Conservation (phyloP, 1,140 invertebrate species). For the Whitmania pigra region DNA sequence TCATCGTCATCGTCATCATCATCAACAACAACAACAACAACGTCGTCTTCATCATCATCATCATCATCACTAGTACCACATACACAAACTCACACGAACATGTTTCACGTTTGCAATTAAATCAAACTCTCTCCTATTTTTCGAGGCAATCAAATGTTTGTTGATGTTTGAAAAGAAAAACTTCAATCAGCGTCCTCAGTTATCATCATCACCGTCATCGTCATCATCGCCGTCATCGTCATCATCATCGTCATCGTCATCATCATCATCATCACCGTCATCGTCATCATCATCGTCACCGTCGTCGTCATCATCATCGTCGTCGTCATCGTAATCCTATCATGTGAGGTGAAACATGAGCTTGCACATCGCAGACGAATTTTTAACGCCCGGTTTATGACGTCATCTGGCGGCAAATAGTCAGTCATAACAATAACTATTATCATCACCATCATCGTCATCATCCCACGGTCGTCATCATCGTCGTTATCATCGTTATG, state of each 20-base stretch:
- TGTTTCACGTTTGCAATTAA: background rate
- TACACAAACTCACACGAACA: background rate
- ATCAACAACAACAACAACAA: background rate
- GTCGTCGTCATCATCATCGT: background rate
- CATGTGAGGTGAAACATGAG: no score
- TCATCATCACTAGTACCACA: background rate
- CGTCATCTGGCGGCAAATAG: background rate
- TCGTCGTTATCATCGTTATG: background rate
- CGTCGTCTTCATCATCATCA: background rate
- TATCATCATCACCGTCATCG: background rate
- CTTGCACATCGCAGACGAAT: no score
- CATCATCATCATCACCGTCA: background rate
- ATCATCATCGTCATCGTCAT: slow-evolving; percentile 1
- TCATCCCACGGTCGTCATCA: background rate
- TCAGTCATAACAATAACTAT: slow-evolving; percentile 5
- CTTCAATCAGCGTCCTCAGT: no score
- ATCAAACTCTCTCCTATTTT: no score
- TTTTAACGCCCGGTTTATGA: no score
- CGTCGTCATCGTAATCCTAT: background rate
- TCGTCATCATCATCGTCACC: background rate
- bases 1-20: background rate
- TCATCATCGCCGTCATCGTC: background rate
- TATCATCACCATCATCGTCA: background rate
- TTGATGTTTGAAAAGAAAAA: no score
- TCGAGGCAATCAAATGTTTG: no score